Evolutionary conservation across 2,113 vertebrate species (phyloP), one percentile per base, ranked within the genome.

Genomic region (Rhinolophus ferrumequinum): DNA sequence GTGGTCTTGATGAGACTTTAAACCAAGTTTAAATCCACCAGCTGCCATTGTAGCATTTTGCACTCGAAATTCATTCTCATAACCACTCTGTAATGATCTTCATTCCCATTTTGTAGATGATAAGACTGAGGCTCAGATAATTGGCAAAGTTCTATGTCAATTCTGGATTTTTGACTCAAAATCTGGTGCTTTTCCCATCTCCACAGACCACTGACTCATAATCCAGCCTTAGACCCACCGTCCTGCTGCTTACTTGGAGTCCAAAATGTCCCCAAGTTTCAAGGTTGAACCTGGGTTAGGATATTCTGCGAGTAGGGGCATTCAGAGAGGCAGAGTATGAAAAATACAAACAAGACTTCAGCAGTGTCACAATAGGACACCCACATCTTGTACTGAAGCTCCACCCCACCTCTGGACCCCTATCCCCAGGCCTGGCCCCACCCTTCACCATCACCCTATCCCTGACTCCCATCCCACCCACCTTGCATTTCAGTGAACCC

Each of bases 91-190:
- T n/a, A 13, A 77, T 26, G 19, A 28, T 44, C 62, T 26, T 67
- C 22, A 19, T 30, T 75, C 38, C 70, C 5, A 0, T 41, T 90
- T 58, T 6, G 3, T 60, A 41, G 38, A 60, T 85, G 72, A 58
- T 19, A 50, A 77, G 60, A 77, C 58, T 28, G 6, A 35, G 54
- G 33, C 62, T 60, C 38, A 8, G 24, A 7, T 67, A 69, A 22
- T 24, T 67, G 60, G 56, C 73, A 56, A 50, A 47, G 33, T 56
- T 75, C 38, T 58, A 9, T 54, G 58, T 76, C 35, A 56, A 6
- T 58, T 67, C 50, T 76, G 83, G 62, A 21, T 58, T 75, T 95
- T 50, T 67, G 58, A 67, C 85, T 89, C 47, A n/a, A 8, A 38
- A 14, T 75, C 30, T 1, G 1, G 16, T 18, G 22, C 6, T 82